Evolutionary conservation across 1,140 invertebrate species (phyloP), one percentile per base, ranked within the genome.

Genomic region (Tachypleus tridentatus): DNA sequence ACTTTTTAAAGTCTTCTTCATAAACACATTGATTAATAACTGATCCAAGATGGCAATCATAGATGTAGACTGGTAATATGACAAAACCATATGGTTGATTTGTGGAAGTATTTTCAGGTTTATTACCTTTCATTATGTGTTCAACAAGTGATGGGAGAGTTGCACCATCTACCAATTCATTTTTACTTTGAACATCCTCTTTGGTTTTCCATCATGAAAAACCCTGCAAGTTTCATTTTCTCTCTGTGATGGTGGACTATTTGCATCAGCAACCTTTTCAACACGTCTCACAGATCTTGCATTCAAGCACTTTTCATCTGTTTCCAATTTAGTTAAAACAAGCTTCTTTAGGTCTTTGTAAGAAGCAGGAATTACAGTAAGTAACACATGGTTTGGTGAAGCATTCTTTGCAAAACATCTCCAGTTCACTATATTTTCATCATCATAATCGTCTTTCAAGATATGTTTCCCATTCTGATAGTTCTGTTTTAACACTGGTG

Each of bases 361-460:
- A 7, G 82, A 81, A 6, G 84, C 81, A 3, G 87, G 87, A 10
- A 89, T 67, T 70, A 89, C 81, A 4, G 86, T 88, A 4, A 89
- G 71, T 8, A 88, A 80, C 4, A 88, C 78, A 67, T 85, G 84
- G 0, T 81, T 83, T 4, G 77, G 71, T 29, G 80, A 82, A 10
- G 84, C 76, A 11, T 81, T 81, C 75, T 86, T 87, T 4, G 87
- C 77, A 71, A 84, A 88, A 74, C 87, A 89, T 61, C 81, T 78
- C 87, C 87, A 89, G 66, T 77, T 75, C 10, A 80, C 71, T 50
- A 59, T 58, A 49, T 60, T 10, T 5, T 65, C 11, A 29, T 29
- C 29, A 29, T 29, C n/a, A 50, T 29, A 29, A 29, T 29, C 29
- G 29, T 29, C 29, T 29, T 29, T 29, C 29, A 29, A 29, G 29